Base-by-base conservation (phyloP, 1,140 invertebrate species). In the Lasioglossum baleicum region DNA sequence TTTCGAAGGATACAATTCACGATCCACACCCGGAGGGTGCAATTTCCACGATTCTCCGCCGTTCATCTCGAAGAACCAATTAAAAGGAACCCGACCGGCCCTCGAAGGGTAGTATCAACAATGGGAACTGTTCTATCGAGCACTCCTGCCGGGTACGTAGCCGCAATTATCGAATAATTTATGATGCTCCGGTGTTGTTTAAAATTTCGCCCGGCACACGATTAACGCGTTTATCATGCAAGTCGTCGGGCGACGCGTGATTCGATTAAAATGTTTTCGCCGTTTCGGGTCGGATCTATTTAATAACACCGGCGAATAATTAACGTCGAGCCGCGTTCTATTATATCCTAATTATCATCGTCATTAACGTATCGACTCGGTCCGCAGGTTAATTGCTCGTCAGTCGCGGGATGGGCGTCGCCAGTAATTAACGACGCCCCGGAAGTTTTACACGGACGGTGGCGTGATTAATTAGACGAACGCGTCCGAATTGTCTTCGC, bases 211-310 rank as follows among this genome's bases (percentile, higher is more conserved):
- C 31, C 8, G 13, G 7, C 48, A 26, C 56, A 58, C 44, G 64
- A 79, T 73, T 73, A 79, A 73, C 70, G 20, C 44, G 51, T 65
- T 79, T 58, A 79, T 65, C 51, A 56, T 56, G 20, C 69, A 66
- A 51, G 56, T 56, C 22, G 76, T 53, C 60, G 64, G 35, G n/a
- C 22, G 11, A 5, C 26, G 7, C 53, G 17, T 26, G 67, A 56
- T 78, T 65, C 69, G 48, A 78, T 72, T 78, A 61, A 78, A 78
- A 78, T 78, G 69, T 73, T 78, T 78, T 72, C 69, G 42, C 4
- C 42, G 65, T 48, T 48, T 48, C 44, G 44, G 44, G 13, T 11
- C 17, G 22, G 15, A 42, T 61, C 60, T 65, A 44, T 44, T 78
- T 56, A 65, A 78, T 35, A 40, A 22, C 22, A 8, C 48, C 11